Evolutionary conservation across 2,888 invertebrate species (phyloP), one percentile per base, ranked within the genome.

Genomic region (Tolmerus cingulatus): DNA sequence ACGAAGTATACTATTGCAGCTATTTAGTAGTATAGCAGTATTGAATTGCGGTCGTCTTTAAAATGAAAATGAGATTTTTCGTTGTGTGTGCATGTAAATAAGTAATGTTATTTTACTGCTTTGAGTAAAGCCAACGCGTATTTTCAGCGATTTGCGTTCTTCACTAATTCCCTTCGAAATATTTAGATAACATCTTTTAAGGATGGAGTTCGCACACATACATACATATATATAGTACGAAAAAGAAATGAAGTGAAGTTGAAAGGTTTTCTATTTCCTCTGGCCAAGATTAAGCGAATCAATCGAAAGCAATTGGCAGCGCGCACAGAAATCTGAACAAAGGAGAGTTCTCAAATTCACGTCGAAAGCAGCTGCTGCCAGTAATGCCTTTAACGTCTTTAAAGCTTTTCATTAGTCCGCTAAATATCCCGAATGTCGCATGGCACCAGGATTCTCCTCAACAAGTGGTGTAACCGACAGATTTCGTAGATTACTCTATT

Each of bases 381-480:
- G 51, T 51, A 79, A 23, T 79, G 79, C 27, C 51, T 79, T 79
- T 51, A 79, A 79, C 79, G n/a, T 79, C 79, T 79, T 79, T 79
- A 79, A 79, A 30, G 79, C 55, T 51, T 51, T 51, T 51, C 79
- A 34, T 51, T 46, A 79, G 78, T 23, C 16, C 51, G 27, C 79
- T 27, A 27, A 27, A 79, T 79, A 27, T 51, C 51, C 79, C 27
- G n/a, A 79, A 23, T 30, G 16, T 51, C 55, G n/a, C 51, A 79
- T 51, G 79, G 27, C 51, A 79, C 30, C 51, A 79, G 79, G 27
- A 51, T 51, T 16, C 27, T 51, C 55, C 23, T 79, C 79, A 79
- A 79, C 79, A 79, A 79, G 79, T 79, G 79, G 51, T 79, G 79
- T 51, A 79, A 79, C 79, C 79, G 79, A 79, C 79, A 79, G 79